These are phyloP conservation scores for Zygaena filipendulae DNA, from an alignment of 2,888 invertebrate species.

Conservation along the genomic window DNA sequence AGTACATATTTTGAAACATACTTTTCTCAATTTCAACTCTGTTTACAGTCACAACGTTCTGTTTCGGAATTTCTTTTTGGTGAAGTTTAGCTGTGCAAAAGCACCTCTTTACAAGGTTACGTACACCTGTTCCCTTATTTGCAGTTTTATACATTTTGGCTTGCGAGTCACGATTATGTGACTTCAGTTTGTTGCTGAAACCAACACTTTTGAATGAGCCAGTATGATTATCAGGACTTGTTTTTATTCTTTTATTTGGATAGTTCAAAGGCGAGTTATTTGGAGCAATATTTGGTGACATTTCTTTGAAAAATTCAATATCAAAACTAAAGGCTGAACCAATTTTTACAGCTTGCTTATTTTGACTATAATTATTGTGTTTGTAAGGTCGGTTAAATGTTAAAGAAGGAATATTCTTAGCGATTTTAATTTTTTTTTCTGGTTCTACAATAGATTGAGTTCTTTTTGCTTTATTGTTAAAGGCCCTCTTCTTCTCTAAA, in stretches of 20 bases:
- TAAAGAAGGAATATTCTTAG: not conserved
- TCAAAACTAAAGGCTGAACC: constrained; percentile 25
- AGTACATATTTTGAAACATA: too few species aligned
- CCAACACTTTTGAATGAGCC: too few species aligned
- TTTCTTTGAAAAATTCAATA: constrained; percentile 26
- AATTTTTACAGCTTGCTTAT: constrained; percentile 21
- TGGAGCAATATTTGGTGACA: constrained; percentile 5
- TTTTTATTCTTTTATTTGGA: constrained; percentile 3
- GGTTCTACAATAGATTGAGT: constrained; percentile 11
- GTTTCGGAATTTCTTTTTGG: too few species aligned
- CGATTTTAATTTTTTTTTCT: constrained; percentile 1
- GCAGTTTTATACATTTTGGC: constrained; percentile 10
- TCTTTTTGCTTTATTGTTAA: constrained; percentile 13
- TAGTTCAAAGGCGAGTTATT: constrained; percentile 2
- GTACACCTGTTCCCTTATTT: constrained; percentile 18
- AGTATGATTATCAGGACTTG: constrained; percentile 1
- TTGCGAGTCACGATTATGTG: constrained; percentile 8
- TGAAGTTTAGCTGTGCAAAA: constrained; percentile 27
- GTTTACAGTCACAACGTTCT: too few species aligned
- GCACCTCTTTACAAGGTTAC: constrained; percentile 25
- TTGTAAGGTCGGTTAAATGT: too few species aligned
- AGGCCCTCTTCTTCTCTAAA: too few species aligned
- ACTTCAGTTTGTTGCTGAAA: too few species aligned
- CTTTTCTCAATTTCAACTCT: too few species aligned
- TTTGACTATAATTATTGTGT: constrained; percentile 12